Evolutionary conservation across 2,113 vertebrate species (phyloP).

Genomic region (Ploceus nigricollis): DNA sequence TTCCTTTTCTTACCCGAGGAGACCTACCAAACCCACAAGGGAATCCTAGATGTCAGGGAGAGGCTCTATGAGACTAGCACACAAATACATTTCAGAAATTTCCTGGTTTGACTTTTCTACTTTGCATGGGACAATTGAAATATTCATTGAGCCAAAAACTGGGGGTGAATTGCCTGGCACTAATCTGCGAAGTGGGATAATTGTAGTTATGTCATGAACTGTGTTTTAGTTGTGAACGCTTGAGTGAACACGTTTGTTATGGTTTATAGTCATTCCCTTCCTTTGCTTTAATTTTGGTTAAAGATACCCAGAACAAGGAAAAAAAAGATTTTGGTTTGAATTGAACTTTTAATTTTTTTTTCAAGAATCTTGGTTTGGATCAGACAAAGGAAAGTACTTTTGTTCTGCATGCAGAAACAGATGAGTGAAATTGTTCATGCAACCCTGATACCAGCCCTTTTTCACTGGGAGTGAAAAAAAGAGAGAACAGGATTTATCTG

Average conservation of each 20-base stretch:
- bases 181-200: not conserved
- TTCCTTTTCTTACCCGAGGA: not conserved
- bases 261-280: not conserved
- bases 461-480: not conserved
- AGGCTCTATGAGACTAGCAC: not conserved
- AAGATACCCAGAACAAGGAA: not conserved
- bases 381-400: not conserved
- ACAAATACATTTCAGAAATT: not conserved
- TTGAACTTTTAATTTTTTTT: not conserved
- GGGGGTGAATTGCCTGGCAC: not conserved
- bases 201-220: not conserved
- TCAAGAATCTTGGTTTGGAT: not conserved
- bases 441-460: not conserved
- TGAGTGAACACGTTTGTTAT: not conserved
- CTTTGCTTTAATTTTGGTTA: not conserved
- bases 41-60: not conserved
- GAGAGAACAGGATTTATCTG: not conserved
- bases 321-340: not conserved
- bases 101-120: not conserved
- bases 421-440: not conserved
- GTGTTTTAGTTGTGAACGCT: rapidly evolving
- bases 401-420: not conserved
- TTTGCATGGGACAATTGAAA: not conserved
- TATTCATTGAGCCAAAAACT: not conserved
- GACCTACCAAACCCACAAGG: not conserved